Conservation (phyloP, 2,888 invertebrate species). For the Andrena bucephala region DNA sequence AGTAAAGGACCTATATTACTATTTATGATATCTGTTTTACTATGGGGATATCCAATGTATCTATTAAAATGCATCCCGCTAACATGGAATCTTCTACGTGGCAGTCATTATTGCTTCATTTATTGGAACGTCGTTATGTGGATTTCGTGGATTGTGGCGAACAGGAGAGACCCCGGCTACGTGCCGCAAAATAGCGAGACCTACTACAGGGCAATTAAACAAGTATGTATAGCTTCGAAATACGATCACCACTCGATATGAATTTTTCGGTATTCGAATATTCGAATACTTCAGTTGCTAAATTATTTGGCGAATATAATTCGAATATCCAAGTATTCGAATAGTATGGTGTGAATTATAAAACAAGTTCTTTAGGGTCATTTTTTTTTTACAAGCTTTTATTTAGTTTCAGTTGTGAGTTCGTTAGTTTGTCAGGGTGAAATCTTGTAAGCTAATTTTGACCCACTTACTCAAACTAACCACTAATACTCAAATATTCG, state of each 20-base stretch:
- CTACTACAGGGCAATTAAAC: slow-evolving; percentile 95
- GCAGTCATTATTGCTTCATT: slow-evolving; percentile 95
- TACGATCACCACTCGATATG: neutral
- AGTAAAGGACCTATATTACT: slow-evolving; percentile 95
- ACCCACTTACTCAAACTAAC: no score
- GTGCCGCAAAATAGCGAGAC: slow-evolving; percentile 95
- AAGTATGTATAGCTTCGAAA: slow-evolving; percentile 85
- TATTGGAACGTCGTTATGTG: slow-evolving; percentile 97
- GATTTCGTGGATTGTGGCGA: slow-evolving; percentile 96
- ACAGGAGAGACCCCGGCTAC: slow-evolving; percentile 95
- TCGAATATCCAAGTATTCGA: no score
- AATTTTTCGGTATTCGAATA: no score
- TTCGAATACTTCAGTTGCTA: no score
- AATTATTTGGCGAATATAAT: no score
- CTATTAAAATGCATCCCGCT: slow-evolving; percentile 95
- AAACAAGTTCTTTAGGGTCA: no score
- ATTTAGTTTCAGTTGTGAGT: no score
- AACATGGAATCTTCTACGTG: slow-evolving; percentile 94
- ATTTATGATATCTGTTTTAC: slow-evolving; percentile 93
- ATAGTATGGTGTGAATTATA: no score
- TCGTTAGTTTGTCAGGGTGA: no score
- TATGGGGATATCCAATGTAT: slow-evolving; percentile 98
- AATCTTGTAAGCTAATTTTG: no score
- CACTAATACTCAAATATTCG: no score
- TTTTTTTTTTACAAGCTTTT: no score